A percentile compares a stretch with the other conserved stretches of the same genome.
Conservation (phyloP, 2,113 vertebrate species). For the Hirundichthys speculiger region DNA sequence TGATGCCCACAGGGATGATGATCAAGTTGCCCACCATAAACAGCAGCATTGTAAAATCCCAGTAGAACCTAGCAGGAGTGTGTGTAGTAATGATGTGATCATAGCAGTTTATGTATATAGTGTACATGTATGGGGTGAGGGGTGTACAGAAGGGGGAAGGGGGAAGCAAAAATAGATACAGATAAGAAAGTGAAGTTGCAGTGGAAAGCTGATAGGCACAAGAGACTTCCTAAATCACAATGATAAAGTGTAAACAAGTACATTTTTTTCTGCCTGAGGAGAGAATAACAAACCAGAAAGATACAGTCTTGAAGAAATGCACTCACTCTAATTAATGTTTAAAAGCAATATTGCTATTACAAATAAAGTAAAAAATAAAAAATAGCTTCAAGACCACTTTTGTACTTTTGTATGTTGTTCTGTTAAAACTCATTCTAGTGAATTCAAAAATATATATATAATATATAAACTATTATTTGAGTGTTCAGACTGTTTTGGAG, state of each 20-base stretch:
- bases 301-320: background rate
- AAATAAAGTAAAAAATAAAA: too few species aligned
- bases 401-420: too few species aligned
- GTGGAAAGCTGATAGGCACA: constrained; percentile 56
- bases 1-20: constrained; percentile 98
- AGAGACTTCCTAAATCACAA: constrained; percentile 36
- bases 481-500: too few species aligned
- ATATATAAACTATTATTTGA: too few species aligned
- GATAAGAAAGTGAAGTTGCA: constrained; percentile 44
- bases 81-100: constrained; percentile 8
- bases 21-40: constrained; percentile 99
- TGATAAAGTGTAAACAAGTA: too few species aligned
- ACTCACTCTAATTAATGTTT: background rate
- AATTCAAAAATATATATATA: too few species aligned
- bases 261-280: constrained; percentile 3
- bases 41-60: constrained; percentile 99
- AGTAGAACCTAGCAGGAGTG: constrained; percentile 89
- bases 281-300: constrained; percentile 9
- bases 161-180: constrained; percentile 66
- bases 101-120: constrained; percentile 29
- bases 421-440: too few species aligned
- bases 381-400: too few species aligned
- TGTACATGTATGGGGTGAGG: background rate
- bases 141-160: constrained; percentile 16
- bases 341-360: too few species aligned